Evolutionary conservation across 2,797 vertebrate genomes (phyloP).

Genomic region (Podarcis lilfordi): DNA sequence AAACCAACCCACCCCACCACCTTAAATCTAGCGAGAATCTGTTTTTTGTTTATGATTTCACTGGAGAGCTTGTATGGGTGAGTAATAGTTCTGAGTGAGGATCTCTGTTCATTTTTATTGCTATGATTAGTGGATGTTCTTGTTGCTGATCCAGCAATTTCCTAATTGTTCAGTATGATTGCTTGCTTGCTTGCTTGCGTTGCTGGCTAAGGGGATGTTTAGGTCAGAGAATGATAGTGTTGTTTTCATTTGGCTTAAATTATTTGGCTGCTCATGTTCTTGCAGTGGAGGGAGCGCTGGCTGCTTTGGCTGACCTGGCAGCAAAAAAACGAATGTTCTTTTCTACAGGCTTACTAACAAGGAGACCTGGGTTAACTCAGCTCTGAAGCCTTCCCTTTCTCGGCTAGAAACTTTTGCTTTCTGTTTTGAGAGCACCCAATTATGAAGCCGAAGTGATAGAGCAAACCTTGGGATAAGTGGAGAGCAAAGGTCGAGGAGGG

Average conservation of each 20-base stretch:
- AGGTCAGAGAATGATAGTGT: constrained; percentile 1
- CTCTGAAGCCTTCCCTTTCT: neutral
- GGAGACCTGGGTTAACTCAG: neutral
- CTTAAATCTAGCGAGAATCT: neutral
- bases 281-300: neutral
- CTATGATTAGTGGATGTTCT: neutral
- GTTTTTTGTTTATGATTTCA: neutral
- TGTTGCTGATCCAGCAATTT: neutral
- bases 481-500: neutral
- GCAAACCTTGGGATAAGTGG: neutral
- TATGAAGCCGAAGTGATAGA: neutral
- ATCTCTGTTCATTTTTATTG: constrained; percentile 5
- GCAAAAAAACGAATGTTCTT: neutral
- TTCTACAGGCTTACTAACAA: neutral
- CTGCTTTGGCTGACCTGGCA: constrained; percentile 1
- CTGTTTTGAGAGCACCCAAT: neutral
- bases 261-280: constrained; percentile 4
- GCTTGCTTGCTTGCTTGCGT: neutral
- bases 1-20: neutral
- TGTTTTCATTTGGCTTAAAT: constrained; percentile 25
- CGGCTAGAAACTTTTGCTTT: neutral
- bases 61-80: no score
- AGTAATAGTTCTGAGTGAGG: neutral
- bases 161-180: neutral
- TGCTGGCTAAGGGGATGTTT: constrained; percentile 16